A percentile compares a stretch with the other conserved stretches of the same genome.
These are phyloP conservation scores for Muraenolepis orangiensis DNA, from an alignment of 2,797 vertebrate species.

Conservation along the genomic window DNA sequence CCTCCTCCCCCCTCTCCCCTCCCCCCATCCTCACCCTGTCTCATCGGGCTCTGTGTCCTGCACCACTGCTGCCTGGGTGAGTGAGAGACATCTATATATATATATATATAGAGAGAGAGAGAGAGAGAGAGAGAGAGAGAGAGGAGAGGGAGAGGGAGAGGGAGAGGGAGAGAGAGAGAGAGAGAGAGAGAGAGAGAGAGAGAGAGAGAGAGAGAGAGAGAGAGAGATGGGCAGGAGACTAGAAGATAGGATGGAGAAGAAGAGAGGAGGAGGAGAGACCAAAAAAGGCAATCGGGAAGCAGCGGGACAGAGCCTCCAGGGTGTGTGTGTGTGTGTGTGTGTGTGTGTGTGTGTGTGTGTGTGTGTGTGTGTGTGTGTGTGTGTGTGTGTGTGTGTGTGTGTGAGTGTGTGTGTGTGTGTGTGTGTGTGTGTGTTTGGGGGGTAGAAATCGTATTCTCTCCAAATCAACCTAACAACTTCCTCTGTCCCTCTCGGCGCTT, in stretches of 20 bases:
- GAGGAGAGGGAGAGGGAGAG: too few species aligned
- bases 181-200: neutral
- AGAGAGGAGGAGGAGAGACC: neutral
- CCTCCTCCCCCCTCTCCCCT: neutral
- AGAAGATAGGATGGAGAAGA: slow-evolving; percentile 26
- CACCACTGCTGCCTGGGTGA: slow-evolving; percentile 42
- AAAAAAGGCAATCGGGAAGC: slow-evolving; percentile 1
- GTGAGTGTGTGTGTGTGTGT: neutral
- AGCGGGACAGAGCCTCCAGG: slow-evolving; percentile 33
- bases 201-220: slow-evolving; percentile 11
- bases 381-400: slow-evolving; percentile 29
- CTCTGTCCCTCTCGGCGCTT: slow-evolving; percentile 43
- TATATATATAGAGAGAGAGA: neutral
- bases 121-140: slow-evolving; percentile 9
- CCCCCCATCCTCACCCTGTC: too few species aligned
- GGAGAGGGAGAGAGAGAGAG: neutral
- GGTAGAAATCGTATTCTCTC: slow-evolving; percentile 16
- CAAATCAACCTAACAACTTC: slow-evolving; percentile 39
- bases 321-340: slow-evolving; percentile 29
- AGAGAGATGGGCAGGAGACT: slow-evolving; percentile 1
- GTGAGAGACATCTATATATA: slow-evolving; percentile 28
- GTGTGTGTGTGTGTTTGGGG: neutral
- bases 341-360: neutral
- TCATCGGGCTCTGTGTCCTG: slow-evolving; percentile 27
- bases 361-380: neutral